Conservation (phyloP, 2,888 invertebrate genomes). For the Agriopis leucophaearia region DNA sequence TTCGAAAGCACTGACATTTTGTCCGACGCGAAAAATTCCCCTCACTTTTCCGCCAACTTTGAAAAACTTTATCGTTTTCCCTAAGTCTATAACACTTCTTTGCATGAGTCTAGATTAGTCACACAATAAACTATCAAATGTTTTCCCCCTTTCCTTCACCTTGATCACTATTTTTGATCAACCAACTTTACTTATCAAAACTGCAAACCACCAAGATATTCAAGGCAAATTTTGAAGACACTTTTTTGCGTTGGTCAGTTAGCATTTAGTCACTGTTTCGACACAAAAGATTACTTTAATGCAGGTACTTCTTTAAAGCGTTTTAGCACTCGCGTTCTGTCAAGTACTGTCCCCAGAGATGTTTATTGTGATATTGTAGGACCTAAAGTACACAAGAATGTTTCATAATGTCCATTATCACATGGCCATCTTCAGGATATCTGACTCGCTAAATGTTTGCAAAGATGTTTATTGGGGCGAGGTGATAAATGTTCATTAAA, state of each 20-base stretch:
- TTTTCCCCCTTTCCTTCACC: neutral
- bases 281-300: conserved; percentile 3
- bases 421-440: conserved; percentile 22
- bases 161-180: neutral
- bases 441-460: conserved; percentile 25
- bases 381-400: conserved; percentile 6
- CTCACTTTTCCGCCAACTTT: conserved; percentile 26
- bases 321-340: conserved; percentile 3
- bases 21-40: conserved; percentile 22
- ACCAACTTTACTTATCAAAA: neutral
- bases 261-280: neutral
- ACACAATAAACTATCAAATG: neutral
- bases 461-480: conserved; percentile 15
- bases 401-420: conserved; percentile 28
- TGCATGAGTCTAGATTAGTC: conserved; percentile 18
- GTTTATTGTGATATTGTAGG: conserved; percentile 10
- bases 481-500: conserved; percentile 22
- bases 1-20: conserved; percentile 18
- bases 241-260: neutral
- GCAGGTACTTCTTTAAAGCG: conserved; percentile 1
- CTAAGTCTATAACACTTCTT: conserved; percentile 23
- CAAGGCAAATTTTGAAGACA: neutral
- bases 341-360: conserved; percentile 7
- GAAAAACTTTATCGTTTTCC: conserved; percentile 27
- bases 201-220: neutral